Conservation (phyloP, 2,888 invertebrate genomes). For the Epirrhoe alternata region DNA sequence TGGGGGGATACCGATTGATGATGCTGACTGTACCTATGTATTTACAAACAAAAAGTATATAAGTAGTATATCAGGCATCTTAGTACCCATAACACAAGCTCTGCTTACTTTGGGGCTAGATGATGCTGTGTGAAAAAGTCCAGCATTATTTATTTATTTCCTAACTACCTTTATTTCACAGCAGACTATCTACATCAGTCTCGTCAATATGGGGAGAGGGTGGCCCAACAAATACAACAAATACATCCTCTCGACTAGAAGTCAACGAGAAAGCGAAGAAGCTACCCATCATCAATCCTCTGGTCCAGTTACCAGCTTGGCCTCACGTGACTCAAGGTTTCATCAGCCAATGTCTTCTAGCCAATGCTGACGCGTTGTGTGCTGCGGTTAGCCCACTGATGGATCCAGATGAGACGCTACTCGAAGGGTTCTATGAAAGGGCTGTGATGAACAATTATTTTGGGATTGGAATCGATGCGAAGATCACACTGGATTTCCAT, state of each 20-base stretch:
- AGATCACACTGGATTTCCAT: slow-evolving; percentile 98
- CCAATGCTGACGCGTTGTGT: slow-evolving; percentile 98
- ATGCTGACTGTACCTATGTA: no score
- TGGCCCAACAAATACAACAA: slow-evolving; percentile 56
- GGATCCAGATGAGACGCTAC: slow-evolving; percentile 94
- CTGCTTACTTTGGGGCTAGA: no score
- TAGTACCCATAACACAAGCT: no score
- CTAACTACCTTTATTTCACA: slow-evolving; percentile 40
- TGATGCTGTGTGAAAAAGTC: no score
- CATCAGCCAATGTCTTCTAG: slow-evolving; percentile 96
- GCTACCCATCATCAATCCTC: slow-evolving; percentile 95
- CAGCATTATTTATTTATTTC: no score
- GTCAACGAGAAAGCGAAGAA: slow-evolving; percentile 87
- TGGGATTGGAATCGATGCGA: slow-evolving; percentile 99
- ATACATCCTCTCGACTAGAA: slow-evolving; percentile 69
- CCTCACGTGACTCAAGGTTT: slow-evolving; percentile 93
- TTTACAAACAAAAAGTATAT: no score
- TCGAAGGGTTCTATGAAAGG: slow-evolving; percentile 96
- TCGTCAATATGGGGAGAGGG: slow-evolving; percentile 83
- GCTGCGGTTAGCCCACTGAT: slow-evolving; percentile 98
- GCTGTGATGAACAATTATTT: slow-evolving; percentile 99
- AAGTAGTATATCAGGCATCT: no score
- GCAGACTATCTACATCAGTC: slow-evolving; percentile 80
- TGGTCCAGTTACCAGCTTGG: slow-evolving; percentile 95
- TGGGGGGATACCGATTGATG: no score